These are phyloP conservation scores for Drosophila rhopaloa DNA, from an alignment of 1,140 invertebrate species.

Conservation along the genomic window DNA sequence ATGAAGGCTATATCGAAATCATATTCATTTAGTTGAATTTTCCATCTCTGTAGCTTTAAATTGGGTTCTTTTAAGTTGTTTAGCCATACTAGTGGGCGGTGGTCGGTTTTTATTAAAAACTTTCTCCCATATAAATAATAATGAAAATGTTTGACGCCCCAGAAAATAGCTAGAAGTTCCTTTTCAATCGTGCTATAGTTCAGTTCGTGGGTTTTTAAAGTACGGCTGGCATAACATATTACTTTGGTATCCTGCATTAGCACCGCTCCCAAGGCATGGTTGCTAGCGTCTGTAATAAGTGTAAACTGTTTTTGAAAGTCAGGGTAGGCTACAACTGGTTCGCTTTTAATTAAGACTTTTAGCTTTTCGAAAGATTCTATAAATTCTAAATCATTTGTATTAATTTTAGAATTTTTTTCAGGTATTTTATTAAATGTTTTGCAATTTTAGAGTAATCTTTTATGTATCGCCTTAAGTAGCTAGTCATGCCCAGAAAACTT, in stretches of 20 bases:
- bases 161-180: too few relatives aligned
- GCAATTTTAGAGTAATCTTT: too few relatives aligned
- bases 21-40: too few relatives aligned
- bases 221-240: constrained; percentile 10
- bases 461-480: constrained; percentile 1
- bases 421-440: too few relatives aligned
- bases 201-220: constrained; percentile 5
- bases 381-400: neutral
- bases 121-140: neutral
- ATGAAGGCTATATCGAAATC: neutral
- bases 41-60: too few relatives aligned
- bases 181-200: neutral
- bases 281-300: constrained; percentile 7
- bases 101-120: constrained; percentile 5
- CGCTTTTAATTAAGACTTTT: neutral
- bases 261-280: constrained; percentile 9
- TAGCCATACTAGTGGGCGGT: constrained; percentile 3
- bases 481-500: neutral
- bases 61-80: neutral
- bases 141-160: neutral
- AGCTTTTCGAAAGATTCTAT: neutral
- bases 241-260: constrained; percentile 5
- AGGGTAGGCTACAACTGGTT: too few relatives aligned
- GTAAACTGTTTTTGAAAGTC: neutral
- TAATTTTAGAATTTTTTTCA: neutral